Evolutionary conservation across 1,140 invertebrate species (phyloP).

Genomic region (Hetaerina americana): DNA sequence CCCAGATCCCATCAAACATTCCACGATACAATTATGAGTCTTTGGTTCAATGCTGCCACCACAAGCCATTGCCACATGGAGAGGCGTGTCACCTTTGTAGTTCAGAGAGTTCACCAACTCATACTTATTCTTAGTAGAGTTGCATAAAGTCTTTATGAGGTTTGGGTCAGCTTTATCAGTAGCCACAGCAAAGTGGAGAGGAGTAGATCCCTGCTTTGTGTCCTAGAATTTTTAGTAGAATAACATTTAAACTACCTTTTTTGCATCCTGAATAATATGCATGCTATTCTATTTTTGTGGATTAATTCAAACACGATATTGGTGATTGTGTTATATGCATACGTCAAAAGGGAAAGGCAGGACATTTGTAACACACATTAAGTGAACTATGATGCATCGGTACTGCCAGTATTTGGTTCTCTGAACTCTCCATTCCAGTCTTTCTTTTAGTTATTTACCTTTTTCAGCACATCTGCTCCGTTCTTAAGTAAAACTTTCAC

Average conservation of each 20-base stretch:
- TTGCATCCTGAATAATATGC: not conserved
- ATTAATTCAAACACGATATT: too few species aligned
- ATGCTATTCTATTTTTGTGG: not conserved
- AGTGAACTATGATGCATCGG: not conserved
- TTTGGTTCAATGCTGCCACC: not conserved
- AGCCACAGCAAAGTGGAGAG: not conserved
- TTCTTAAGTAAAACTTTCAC: not conserved
- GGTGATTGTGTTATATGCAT: not conserved
- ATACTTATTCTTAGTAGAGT: not conserved
- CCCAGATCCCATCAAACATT: not conserved
- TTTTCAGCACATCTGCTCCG: not conserved
- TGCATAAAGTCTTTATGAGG: not conserved
- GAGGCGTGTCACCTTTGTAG: not conserved
- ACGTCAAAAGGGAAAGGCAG: not conserved
- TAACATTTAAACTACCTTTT: too few species aligned
- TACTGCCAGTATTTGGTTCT: not conserved
- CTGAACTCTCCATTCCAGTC: not conserved
- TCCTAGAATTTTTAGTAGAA: too few species aligned
- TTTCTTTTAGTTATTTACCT: not conserved
- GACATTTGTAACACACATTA: not conserved
- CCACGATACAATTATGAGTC: not conserved
- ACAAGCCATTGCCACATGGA: not conserved
- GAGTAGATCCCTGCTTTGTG: not conserved
- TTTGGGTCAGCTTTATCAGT: not conserved
- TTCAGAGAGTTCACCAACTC: not conserved